These are phyloP conservation scores for Rhinoderma darwinii DNA, from an alignment of 2,113 vertebrate genomes.

Conservation along the genomic window DNA sequence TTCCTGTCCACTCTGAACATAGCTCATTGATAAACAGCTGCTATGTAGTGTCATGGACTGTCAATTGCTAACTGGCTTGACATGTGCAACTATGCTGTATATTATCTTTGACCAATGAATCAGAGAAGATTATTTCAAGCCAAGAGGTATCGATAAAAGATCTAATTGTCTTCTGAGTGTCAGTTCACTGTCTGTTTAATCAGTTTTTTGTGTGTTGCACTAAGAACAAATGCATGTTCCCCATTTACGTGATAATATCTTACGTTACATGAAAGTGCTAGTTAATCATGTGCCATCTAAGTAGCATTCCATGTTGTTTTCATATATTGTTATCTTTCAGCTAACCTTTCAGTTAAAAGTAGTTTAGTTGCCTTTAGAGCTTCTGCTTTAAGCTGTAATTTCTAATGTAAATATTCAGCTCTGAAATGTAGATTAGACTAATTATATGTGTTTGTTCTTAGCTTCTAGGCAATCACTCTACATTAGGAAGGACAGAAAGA, in stretches of 20 bases:
- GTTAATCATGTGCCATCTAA: neutral
- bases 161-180: neutral
- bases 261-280: neutral
- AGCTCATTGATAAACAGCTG: no score
- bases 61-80: no score
- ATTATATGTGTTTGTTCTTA: constrained; percentile 74
- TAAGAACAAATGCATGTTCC: neutral
- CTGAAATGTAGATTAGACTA: neutral
- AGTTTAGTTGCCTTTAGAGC: constrained; percentile 82
- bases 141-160: no score
- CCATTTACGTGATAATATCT: neutral
- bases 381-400: constrained; percentile 68
- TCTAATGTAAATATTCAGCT: neutral
- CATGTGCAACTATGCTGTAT: no score
- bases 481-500: constrained; percentile 80
- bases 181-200: neutral
- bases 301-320: neutral
- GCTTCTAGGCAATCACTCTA: constrained; percentile 89
- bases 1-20: no score
- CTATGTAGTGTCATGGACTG: no score
- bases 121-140: no score
- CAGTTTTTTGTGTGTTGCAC: neutral
- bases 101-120: neutral
- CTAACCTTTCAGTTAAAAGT: constrained; percentile 87
- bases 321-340: constrained; percentile 68